These are phyloP conservation scores for Hoplodrina blanda DNA, from an alignment of 2,888 invertebrate genomes.

Conservation along the genomic window DNA sequence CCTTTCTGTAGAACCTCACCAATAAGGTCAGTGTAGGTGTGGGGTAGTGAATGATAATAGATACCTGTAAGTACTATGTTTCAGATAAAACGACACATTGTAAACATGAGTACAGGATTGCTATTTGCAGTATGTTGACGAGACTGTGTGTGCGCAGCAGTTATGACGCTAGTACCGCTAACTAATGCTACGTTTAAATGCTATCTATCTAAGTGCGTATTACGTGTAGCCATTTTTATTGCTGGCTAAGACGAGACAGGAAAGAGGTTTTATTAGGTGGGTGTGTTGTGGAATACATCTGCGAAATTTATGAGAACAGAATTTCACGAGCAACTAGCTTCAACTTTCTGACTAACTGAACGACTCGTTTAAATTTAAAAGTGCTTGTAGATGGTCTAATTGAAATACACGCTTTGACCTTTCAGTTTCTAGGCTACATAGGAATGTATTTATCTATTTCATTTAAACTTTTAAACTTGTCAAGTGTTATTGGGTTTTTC, in stretches of 20 bases:
- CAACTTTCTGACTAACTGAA: too few relatives aligned
- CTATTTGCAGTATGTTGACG: conserved; percentile 58
- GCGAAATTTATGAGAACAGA: not conserved
- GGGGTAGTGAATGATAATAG: too few relatives aligned
- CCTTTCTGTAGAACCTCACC: too few relatives aligned
- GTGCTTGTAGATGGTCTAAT: too few relatives aligned
- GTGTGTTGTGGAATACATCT: not conserved
- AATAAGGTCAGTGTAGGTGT: too few relatives aligned
- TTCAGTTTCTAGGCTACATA: not conserved
- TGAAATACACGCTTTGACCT: too few relatives aligned
- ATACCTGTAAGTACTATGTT: too few relatives aligned
- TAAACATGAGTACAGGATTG: conserved; percentile 28
- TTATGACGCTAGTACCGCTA: conserved; percentile 65
- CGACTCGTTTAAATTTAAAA: too few relatives aligned
- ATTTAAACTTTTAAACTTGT: too few relatives aligned
- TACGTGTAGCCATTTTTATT: conserved; percentile 52
- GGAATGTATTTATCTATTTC: accelerated
- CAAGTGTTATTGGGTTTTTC: too few relatives aligned
- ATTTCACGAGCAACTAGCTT: too few relatives aligned
- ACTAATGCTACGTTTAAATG: conserved; percentile 61
- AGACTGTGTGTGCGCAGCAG: conserved; percentile 42
- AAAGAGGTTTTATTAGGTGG: not conserved
- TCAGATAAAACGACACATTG: conserved; percentile 21
- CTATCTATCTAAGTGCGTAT: conserved; percentile 55
- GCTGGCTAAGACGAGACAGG: not conserved